phyloP scores from a whole-genome alignment of 2,113 vertebrate genomes.

The Cyphomyrus discorhynchus region DNA sequence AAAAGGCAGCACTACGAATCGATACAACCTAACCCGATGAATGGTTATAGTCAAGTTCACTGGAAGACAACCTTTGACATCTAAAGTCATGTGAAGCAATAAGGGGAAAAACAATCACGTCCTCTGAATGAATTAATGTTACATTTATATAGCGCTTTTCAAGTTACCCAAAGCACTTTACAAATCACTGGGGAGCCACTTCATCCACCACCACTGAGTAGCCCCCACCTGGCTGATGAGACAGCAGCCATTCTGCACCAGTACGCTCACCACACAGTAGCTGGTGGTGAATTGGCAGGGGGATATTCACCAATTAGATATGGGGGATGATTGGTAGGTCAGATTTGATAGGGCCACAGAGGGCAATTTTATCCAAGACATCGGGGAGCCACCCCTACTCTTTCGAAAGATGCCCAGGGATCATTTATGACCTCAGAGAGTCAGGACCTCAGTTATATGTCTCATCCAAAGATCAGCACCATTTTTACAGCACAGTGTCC shows the following conservation, averaged over 20 bases:
- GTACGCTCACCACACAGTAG: too few species aligned
- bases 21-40: constrained; percentile 27
- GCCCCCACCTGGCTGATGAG: not conserved
- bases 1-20: constrained; percentile 24
- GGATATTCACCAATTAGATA: not conserved
- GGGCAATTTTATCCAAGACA: not conserved
- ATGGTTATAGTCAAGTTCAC: not conserved
- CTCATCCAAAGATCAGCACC: too few species aligned
- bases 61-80: not conserved
- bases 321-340: not conserved
- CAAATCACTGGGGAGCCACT: not conserved
- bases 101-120: not conserved
- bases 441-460: too few species aligned
- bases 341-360: not conserved
- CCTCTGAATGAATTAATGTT: not conserved
- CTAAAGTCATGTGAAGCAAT: not conserved
- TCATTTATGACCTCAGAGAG: too few species aligned
- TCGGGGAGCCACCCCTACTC: not conserved
- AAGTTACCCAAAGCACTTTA: not conserved
- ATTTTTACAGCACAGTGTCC: too few species aligned
- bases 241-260: not conserved
- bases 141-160: not conserved
- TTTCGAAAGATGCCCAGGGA: not conserved
- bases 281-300: not conserved
- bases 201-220: not conserved